phyloP scores from a whole-genome alignment of 2,888 invertebrate species.

The Anodontia alba region DNA sequence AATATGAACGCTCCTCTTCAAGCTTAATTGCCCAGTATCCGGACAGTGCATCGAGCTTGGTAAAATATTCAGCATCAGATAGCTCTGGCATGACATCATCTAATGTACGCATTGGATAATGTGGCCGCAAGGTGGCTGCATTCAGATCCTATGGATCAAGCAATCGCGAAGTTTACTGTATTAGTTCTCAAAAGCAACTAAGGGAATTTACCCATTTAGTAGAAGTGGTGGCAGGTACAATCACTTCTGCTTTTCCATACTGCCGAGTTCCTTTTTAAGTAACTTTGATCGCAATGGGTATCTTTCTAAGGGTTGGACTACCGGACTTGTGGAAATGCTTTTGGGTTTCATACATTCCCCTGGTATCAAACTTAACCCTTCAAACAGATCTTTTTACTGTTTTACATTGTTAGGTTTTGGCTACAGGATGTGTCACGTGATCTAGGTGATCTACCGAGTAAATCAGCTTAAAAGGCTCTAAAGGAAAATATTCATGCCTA shows the following conservation, averaged over 20 bases:
- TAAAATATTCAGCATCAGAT: constrained; percentile 23
- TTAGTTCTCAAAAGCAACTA: constrained; percentile 54
- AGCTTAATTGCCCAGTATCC: constrained; percentile 53
- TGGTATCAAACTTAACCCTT: constrained; percentile 49
- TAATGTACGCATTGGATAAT: constrained; percentile 55
- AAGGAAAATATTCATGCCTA: too few relatives aligned
- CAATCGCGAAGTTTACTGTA: constrained; percentile 30
- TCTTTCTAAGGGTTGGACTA: constrained; percentile 52
- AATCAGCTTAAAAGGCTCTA: too few relatives aligned
- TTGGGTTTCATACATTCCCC: constrained; percentile 31
- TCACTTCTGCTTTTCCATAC: constrained; percentile 52
- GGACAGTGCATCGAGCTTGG: constrained; percentile 23
- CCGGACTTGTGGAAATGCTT: constrained; percentile 41
- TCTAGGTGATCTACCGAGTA: too few relatives aligned
- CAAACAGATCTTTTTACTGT: constrained; percentile 34
- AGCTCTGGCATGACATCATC: constrained; percentile 57
- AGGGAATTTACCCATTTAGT: constrained; percentile 59
- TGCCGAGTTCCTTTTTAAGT: constrained; percentile 49
- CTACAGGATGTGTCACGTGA: too few relatives aligned
- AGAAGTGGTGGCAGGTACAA: constrained; percentile 49
- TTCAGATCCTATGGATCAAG: constrained; percentile 65
- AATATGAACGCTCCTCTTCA: constrained; percentile 19
- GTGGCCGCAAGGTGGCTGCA: constrained; percentile 44
- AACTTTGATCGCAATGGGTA: constrained; percentile 49
- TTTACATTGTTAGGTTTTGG: neutral